Evolutionary conservation across 2,113 vertebrate genomes (phyloP).

Genomic region (Takifugu bimaculatus): DNA sequence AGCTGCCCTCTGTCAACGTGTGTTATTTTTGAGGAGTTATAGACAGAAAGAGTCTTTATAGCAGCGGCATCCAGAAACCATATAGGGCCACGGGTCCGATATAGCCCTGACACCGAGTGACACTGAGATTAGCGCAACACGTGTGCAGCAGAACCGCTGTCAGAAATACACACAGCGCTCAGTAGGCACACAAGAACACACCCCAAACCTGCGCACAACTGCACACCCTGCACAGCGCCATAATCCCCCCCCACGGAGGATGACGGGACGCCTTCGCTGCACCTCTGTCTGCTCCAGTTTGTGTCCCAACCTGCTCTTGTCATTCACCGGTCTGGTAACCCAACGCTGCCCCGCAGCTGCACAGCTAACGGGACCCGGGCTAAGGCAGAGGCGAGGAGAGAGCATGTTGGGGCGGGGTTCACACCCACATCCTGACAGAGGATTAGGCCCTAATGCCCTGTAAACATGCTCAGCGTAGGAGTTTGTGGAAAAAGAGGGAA

Average conservation of each 20-base stretch:
- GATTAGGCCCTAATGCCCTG: slow-evolving; percentile 25
- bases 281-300: slow-evolving; percentile 57
- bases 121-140: slow-evolving; percentile 55
- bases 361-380: slow-evolving; percentile 50
- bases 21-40: slow-evolving; percentile 47
- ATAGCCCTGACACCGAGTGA: slow-evolving; percentile 48
- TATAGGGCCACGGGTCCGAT: slow-evolving; percentile 57
- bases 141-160: slow-evolving; percentile 31
- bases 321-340: slow-evolving; percentile 73
- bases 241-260: slow-evolving; percentile 25
- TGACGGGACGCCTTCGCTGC: slow-evolving; percentile 39
- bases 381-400: slow-evolving; percentile 50
- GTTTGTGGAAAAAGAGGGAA: slow-evolving; percentile 25
- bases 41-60: slow-evolving; percentile 47
- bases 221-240: slow-evolving; percentile 15
- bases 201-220: slow-evolving; percentile 12
- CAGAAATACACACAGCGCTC: slow-evolving; percentile 27
- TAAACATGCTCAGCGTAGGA: slow-evolving; percentile 32
- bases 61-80: slow-evolving; percentile 36
- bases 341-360: slow-evolving; percentile 70
- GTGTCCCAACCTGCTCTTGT: slow-evolving; percentile 74
- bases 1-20: slow-evolving; percentile 12
- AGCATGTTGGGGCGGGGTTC: slow-evolving; percentile 26
- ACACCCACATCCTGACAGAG: slow-evolving; percentile 43
- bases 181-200: slow-evolving; percentile 7